Evolutionary conservation across 2,797 vertebrate genomes (phyloP), one percentile per base, ranked within the genome.

Genomic region (Sebastes nivosus): DNA sequence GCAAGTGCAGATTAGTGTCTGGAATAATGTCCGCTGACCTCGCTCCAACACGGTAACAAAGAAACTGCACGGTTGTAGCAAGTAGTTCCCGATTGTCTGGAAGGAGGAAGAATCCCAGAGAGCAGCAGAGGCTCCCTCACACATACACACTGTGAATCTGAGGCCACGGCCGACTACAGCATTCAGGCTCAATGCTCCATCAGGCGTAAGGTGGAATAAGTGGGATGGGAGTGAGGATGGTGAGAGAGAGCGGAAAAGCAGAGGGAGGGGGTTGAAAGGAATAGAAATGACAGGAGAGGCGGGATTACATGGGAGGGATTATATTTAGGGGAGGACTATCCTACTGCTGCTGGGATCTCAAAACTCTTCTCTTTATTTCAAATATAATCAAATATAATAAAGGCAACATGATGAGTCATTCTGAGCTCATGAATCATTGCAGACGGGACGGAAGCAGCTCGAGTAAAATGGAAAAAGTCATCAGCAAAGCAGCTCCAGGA

Each of bases 181-280:
- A 64, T 72, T 89, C 87, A 76, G 85, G 87, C 89, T 87, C 66
- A 93, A 94, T 93, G 94, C 90, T 94, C 92, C 82, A 92, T 93
- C 92, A 94, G 94, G 92, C 94, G 86, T 94, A 90, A 94, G 88
- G 94, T 93, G 92, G 90, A 94, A 80, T 88, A 93, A 91, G 86
- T 92, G 90, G 90, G 92, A 95, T 91, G 87, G 68, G 82, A 88
- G 77, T 88, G 86, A 88, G 85, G 89, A 89, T 36, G 82, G 72
- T 50, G 77, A 77, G 80, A 72, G 84, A 78, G 88, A 82, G 87
- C 2, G 34, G 79, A 84, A 81, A 78, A 92, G 89, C 81, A 90
- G 72, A 70, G 87, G 71, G 81, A 79, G 89, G 90, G 80, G 82
- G 79, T 88, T 77, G 68, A 87, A 80, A 86, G 79, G 84, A 67